Evolutionary conservation across 2,113 vertebrate genomes (phyloP).

Genomic region (Eptesicus fuscus): DNA sequence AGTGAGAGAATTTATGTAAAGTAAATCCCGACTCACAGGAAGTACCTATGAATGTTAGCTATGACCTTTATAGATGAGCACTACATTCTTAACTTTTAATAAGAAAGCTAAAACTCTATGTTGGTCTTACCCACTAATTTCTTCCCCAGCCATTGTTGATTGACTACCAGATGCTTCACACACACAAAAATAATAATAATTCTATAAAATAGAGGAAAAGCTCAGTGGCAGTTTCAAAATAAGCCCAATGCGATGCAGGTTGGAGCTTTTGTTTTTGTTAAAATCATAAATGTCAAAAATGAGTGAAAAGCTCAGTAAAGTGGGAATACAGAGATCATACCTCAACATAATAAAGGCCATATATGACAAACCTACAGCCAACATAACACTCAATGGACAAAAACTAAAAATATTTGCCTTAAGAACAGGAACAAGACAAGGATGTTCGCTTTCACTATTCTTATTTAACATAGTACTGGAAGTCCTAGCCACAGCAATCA

Average conservation of each 20-base stretch:
- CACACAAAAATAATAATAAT: background rate
- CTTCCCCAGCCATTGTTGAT: background rate
- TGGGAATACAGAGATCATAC: too few species aligned
- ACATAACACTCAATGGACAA: too few species aligned
- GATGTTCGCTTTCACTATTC: too few species aligned
- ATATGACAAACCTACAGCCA: too few species aligned
- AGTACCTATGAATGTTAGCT: background rate
- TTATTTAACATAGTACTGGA: too few species aligned
- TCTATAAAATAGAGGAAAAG: background rate
- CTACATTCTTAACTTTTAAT: background rate
- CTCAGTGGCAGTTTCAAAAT: background rate
- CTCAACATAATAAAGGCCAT: too few species aligned
- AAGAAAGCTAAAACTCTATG: background rate
- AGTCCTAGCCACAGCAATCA: too few species aligned
- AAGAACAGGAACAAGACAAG: too few species aligned
- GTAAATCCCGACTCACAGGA: background rate
- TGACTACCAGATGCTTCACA: background rate
- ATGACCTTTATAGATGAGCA: background rate
- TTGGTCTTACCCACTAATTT: background rate
- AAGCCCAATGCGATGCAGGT: background rate
- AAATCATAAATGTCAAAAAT: constrained; percentile 12
- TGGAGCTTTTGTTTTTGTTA: constrained; percentile 24
- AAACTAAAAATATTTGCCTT: too few species aligned
- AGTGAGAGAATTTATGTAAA: background rate
- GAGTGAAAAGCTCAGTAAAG: background rate